Evolutionary conservation across 2,888 invertebrate genomes (phyloP), one percentile per base, ranked within the genome.

Genomic region (Oxytorus armatus): DNA sequence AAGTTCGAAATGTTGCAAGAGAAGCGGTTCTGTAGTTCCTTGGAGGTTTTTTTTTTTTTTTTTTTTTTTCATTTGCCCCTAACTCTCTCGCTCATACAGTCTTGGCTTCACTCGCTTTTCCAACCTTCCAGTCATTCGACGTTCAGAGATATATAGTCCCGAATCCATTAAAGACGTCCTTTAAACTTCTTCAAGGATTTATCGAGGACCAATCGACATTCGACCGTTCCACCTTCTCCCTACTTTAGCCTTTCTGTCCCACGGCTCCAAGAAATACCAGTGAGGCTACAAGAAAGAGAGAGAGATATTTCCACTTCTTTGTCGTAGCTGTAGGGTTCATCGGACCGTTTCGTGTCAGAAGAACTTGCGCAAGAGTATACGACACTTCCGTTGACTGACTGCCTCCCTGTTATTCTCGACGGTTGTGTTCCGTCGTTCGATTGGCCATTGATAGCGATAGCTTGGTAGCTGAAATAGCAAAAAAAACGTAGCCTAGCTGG

Each of bases 381-480:
- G 76, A 74, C 83, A 84, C 85, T 86, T 85, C 76, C 83, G 83
- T 85, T 86, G 88, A 88, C 88, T 83, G 85, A 88, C 78, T 79
- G 76, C 75, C 73, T 61, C 79, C 79, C n/a, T 5, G 72, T 83
- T 85, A 66, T 79, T 83, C 61, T 73, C 65, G 81, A 87, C 86
- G 84, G 82, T 89, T 89, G 86, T 87, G 88, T 88, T 84, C 84
- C 76, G 76, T 79, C 76, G 78, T 74, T 72, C 83, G 79, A 83
- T 85, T 84, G 81, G 84, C 69, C 63, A 68, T 76, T 78, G 10
- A 14, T 25, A 23, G 39, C 47, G 33, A 11, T 14, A 47, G 2
- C 1, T 18, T 14, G 14, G n/a, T 16, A 49, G 1, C 39, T 4
- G n/a, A 25, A 47, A 72, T 25, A 11, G 8, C 25, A 3, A 11